A percentile compares a stretch with the other conserved stretches of the same genome.
Conservation (phyloP, 2,888 invertebrate species). For the Xylota segnis region DNA sequence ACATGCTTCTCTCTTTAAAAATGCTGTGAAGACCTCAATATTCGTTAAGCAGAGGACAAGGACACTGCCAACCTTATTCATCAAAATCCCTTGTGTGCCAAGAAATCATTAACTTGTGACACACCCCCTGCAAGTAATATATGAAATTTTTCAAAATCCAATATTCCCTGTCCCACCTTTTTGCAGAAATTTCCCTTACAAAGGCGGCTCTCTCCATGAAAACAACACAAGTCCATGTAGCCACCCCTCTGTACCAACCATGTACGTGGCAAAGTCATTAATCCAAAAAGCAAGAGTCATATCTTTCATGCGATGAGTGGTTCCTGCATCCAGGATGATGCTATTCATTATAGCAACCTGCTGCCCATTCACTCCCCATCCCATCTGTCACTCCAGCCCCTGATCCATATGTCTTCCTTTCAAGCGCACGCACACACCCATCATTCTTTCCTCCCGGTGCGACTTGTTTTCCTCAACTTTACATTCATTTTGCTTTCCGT, state of each 20-base stretch:
- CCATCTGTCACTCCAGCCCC: constrained; percentile 63
- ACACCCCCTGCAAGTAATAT: not conserved
- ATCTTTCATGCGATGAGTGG: constrained; percentile 75
- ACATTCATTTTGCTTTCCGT: constrained; percentile 68
- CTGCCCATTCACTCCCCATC: constrained; percentile 19
- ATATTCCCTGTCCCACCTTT: not conserved
- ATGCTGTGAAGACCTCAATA: too few species aligned
- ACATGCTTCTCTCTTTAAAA: too few species aligned
- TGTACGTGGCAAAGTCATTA: constrained; percentile 73
- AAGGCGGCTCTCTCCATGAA: not conserved
- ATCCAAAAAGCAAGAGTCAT: constrained; percentile 73
- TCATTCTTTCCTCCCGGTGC: constrained; percentile 54
- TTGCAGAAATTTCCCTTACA: not conserved
- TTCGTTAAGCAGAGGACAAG: too few species aligned
- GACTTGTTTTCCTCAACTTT: constrained; percentile 54
- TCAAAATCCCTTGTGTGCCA: too few species aligned
- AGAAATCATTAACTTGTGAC: too few species aligned
- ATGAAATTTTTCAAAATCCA: not conserved
- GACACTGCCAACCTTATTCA: too few species aligned
- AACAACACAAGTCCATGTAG: too few species aligned
- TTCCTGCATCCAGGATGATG: constrained; percentile 72
- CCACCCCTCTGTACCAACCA: constrained; percentile 47
- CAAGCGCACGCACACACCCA: constrained; percentile 67
- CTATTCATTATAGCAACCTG: constrained; percentile 67
- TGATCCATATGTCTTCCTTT: constrained; percentile 76